Conservation (phyloP, 2,888 invertebrate species). For the Copidosoma aretas region DNA sequence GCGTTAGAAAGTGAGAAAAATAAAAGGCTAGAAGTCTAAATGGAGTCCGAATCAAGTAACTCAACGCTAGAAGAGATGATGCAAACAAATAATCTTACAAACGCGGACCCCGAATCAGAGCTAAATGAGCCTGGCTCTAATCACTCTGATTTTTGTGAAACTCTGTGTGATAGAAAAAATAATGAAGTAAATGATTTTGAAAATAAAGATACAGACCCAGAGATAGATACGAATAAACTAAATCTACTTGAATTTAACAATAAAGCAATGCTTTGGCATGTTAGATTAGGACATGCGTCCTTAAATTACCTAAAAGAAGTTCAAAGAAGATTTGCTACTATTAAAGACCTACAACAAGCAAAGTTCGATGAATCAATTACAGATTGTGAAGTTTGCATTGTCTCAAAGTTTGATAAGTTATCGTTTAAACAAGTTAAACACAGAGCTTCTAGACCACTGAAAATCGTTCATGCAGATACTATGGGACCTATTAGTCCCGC, state of each 20-base stretch:
- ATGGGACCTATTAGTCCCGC: conserved; percentile 24
- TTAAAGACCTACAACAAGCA: conserved; percentile 14
- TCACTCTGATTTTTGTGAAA: conserved; percentile 7
- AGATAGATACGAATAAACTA: background rate
- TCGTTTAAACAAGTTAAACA: conserved; percentile 35
- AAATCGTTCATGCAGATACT: conserved; percentile 41
- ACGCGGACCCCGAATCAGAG: background rate
- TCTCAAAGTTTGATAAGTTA: conserved; percentile 40
- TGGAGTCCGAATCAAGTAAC: too few species aligned
- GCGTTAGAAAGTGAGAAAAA: too few species aligned
- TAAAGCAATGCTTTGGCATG: conserved; percentile 38
- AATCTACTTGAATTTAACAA: background rate
- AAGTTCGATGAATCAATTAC: background rate
- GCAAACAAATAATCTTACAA: background rate
- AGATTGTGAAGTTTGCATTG: conserved; percentile 40
- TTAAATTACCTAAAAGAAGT: conserved; percentile 34
- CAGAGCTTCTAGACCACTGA: conserved; percentile 38
- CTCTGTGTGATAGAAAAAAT: conserved; percentile 16
- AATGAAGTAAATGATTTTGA: background rate
- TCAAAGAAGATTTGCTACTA: conserved; percentile 24
- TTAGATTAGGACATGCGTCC: conserved; percentile 37
- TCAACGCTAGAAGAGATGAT: background rate
- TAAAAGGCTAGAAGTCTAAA: background rate
- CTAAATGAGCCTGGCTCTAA: background rate
- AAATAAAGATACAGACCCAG: background rate